phyloP scores from a whole-genome alignment of 2,888 invertebrate genomes.

The Eristalinus sepulchralis region DNA sequence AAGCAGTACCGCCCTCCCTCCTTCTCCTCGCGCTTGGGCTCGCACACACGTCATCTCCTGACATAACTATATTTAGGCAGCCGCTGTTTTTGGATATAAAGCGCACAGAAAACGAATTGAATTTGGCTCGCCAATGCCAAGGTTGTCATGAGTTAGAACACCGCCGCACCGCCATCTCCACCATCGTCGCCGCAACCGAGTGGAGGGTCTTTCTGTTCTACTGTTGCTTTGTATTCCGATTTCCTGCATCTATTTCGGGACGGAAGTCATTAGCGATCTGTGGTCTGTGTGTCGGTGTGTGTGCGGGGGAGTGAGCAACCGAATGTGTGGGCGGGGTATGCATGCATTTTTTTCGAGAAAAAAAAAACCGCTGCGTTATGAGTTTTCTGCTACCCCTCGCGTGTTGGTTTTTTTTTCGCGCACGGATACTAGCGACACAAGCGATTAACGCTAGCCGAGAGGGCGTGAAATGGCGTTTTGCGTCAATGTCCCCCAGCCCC shows the following conservation, averaged over 20 bases:
- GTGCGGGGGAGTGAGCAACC: background rate
- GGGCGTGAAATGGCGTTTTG: background rate
- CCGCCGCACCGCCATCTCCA: too few relatives aligned
- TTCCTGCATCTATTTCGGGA: slow-evolving; percentile 67
- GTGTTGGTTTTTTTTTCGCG: background rate
- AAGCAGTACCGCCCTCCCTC: background rate
- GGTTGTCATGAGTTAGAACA: slow-evolving; percentile 7
- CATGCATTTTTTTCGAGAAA: background rate
- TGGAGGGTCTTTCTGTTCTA: background rate
- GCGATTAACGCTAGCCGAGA: background rate
- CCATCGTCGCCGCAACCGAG: background rate
- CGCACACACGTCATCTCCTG: slow-evolving; percentile 33
- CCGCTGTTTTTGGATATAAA: slow-evolving; percentile 32
- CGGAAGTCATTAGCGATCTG: slow-evolving; percentile 60
- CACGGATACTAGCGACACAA: background rate
- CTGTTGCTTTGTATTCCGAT: slow-evolving; percentile 35
- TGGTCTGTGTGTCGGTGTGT: background rate
- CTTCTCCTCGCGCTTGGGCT: background rate
- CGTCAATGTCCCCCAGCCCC: background rate
- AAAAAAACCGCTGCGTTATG: background rate
- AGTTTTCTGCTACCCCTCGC: background rate
- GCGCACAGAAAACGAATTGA: slow-evolving; percentile 7
- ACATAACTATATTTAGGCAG: slow-evolving; percentile 40
- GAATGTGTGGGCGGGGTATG: slow-evolving; percentile 31
- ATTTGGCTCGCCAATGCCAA: slow-evolving; percentile 50